Conservation (phyloP, 2,888 invertebrate species). For the Acrobasis consociella region DNA sequence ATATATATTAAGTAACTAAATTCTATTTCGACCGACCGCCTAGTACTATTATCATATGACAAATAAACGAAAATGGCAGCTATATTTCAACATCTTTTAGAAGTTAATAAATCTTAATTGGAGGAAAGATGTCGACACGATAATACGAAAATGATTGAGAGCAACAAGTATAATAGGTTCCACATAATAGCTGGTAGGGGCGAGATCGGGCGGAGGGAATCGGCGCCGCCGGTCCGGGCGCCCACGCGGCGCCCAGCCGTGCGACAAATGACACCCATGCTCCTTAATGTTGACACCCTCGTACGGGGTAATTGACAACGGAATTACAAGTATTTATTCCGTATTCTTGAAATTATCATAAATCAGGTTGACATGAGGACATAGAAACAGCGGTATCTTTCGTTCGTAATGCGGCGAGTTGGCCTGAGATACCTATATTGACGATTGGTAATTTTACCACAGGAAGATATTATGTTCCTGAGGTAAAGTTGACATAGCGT, state of each 20-base stretch:
- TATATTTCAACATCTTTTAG: background rate
- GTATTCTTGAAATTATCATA: background rate
- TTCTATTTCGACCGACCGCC: too few species aligned
- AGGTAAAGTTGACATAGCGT: too few species aligned
- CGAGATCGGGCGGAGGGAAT: conserved; percentile 29
- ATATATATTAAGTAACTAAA: too few species aligned
- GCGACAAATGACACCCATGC: conserved; percentile 43
- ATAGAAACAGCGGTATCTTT: too few species aligned
- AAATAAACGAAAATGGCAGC: background rate
- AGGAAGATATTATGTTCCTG: too few species aligned
- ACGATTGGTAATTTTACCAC: too few species aligned
- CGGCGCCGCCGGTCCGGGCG: conserved; percentile 43
- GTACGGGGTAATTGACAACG: conserved; percentile 13
- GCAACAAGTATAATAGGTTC: conserved; percentile 25
- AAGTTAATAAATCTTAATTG: background rate
- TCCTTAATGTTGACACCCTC: conserved; percentile 10
- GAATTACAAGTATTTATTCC: background rate
- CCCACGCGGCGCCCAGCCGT: conserved; percentile 46
- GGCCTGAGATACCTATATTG: too few species aligned
- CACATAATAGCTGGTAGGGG: conserved; percentile 37
- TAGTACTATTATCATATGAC: too few species aligned
- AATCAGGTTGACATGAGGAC: too few species aligned
- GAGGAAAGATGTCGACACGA: background rate
- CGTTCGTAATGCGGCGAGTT: too few species aligned
- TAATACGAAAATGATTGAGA: conserved; percentile 6